Percentiles rank a stretch among this genome's conserved stretches.
Evolutionary conservation across 2,888 invertebrate genomes (phyloP).

Genomic region (Eupithecia dodoneata): DNA sequence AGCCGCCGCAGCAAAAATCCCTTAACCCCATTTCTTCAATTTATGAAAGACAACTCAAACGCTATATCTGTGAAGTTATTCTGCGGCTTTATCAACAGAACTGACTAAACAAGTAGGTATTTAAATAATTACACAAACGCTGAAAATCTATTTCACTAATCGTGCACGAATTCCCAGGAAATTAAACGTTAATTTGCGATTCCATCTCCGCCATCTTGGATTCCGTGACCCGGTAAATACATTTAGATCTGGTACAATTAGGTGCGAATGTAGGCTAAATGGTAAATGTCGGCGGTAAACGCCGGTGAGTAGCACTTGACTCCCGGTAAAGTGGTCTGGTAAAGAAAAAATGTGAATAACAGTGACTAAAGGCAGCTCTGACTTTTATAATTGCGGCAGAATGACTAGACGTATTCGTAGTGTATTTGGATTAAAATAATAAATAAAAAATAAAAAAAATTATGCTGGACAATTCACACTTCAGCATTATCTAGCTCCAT

Average conservation of each 20-base stretch:
- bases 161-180: constrained; percentile 48
- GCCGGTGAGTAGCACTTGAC: not conserved
- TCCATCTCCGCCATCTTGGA: constrained; percentile 48
- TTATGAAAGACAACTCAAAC: not conserved
- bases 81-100: not conserved
- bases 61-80: not conserved
- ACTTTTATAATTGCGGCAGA: not conserved
- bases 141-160: constrained; percentile 47
- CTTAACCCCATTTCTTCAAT: not conserved
- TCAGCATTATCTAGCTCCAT: too few relatives aligned
- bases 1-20: not conserved
- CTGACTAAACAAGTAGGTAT: not conserved
- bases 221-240: constrained; percentile 39
- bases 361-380: not conserved
- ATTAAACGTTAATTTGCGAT: constrained; percentile 50
- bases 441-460: too few relatives aligned
- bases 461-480: too few relatives aligned
- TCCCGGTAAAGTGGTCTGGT: not conserved
- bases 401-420: not conserved
- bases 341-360: not conserved
- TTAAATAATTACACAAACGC: constrained; percentile 42
- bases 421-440: not conserved
- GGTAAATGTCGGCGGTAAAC: constrained; percentile 9
- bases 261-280: constrained; percentile 1
- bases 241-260: constrained; percentile 2